Base-by-base conservation (phyloP, 2,888 invertebrate species). In the Eurytoma adleriae region DNA sequence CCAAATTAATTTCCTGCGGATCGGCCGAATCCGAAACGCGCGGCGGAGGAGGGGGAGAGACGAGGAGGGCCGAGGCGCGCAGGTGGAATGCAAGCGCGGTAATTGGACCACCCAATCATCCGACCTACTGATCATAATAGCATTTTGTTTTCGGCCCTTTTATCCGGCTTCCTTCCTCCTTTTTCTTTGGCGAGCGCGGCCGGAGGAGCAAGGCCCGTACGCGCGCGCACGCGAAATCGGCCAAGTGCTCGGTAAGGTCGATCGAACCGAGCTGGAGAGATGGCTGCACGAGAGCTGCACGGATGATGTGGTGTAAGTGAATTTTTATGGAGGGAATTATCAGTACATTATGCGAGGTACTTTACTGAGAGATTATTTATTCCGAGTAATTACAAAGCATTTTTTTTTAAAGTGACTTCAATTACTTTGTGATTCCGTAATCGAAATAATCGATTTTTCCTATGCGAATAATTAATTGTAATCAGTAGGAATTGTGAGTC, bases 41-140 rank as follows among this genome's bases (percentile, higher is more conserved):
- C 24, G 48, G 66, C 67, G 40, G 48, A 57, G 64, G 67, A 13
- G 20, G 40, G 20, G 57, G 54, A 48, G 18, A 67, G 30, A 40
- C 13, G 52, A 69, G 20, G 5, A 61, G 40, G 40, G 13, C 52
- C 20, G 40, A 10, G 24, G 70, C 24, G 56, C 18, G 68, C 72
- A 81, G 59, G 79, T 78, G 67, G 85, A 86, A 86, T 85, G 86
- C 85, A 84, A 86, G 85, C 83, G 82, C 83, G 84, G 87, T 85
- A 88, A 88, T 89, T 86, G 86, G 90, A 89, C 90, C 90, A 90
- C 89, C 89, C 89, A 88, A 82, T 82, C 81, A 76, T 87, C 84
- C 86, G 71, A 82, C 83, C 85, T 83, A 85, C 87, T 87, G 87
- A 89, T 89, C 89, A 86, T 86, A 89, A 90, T 87, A 84, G 88